Conservation (phyloP, 2,113 vertebrate genomes). For the Pteronura brasiliensis region DNA sequence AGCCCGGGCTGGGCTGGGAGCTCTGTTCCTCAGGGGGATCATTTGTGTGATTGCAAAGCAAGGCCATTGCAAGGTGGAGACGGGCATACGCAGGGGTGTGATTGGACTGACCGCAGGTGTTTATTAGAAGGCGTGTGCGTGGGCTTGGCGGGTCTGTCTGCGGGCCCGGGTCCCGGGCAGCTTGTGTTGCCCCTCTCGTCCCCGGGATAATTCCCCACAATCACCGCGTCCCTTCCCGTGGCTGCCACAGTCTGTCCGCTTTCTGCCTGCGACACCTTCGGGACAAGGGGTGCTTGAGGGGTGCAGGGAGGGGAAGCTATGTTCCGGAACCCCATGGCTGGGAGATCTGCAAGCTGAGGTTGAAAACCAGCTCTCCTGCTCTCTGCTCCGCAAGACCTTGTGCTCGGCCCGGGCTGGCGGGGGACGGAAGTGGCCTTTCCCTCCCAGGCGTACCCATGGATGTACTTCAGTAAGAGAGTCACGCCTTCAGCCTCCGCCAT, state of each 20-base stretch:
- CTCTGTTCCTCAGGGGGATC: neutral
- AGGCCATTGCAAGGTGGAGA: fast-evolving
- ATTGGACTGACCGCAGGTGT: fast-evolving
- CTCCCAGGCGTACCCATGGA: fast-evolving
- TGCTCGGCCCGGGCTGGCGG: fast-evolving
- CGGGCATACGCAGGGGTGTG: fast-evolving
- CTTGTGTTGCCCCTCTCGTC: fast-evolving
- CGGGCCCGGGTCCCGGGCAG: fast-evolving
- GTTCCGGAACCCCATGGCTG: fast-evolving
- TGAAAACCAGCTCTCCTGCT: fast-evolving
- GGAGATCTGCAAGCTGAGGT: neutral
- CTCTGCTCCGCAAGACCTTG: fast-evolving
- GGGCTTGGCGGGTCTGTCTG: fast-evolving
- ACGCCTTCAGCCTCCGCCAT: neutral
- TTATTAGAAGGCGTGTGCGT: fast-evolving
- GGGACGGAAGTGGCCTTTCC: fast-evolving
- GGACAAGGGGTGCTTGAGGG: neutral
- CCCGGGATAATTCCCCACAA: fast-evolving
- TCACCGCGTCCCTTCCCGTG: fast-evolving
- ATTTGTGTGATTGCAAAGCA: neutral
- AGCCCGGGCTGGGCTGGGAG: neutral
- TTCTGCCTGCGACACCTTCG: neutral
- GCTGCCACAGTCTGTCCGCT: neutral
- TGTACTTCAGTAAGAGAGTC: fast-evolving
- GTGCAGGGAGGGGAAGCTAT: fast-evolving